Evolutionary conservation across 2,888 invertebrate species (phyloP), one percentile per base, ranked within the genome.

Genomic region (Chloroclysta siterata): DNA sequence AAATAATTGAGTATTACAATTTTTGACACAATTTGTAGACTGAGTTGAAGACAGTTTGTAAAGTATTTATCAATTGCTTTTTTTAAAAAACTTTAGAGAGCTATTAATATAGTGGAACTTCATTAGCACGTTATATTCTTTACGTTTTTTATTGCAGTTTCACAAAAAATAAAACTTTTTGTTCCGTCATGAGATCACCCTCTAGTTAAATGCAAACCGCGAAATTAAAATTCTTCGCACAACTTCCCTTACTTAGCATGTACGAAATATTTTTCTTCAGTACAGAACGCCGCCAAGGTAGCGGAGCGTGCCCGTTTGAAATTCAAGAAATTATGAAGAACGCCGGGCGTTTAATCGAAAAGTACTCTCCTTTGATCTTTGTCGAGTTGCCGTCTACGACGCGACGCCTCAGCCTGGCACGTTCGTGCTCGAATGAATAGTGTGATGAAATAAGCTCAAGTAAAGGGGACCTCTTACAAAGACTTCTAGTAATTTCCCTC

Each of bases 341-440:
- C 74, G 73, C 66, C 72, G 72, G 55, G 72, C 77, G 77, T 81
- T 80, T 82, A 80, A 83, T 82, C 77, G 77, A 80, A 80, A 81
- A 81, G 78, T 80, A 76, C 76, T 78, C 74, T 74, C 71, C 74
- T 82, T 80, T 81, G 81, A 82, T 82, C 79, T 80, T 78, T 77
- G 80, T 74, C 69, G 76, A 73, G 79, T 71, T 74, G 67, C 71
- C 68, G 74, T 71, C 76, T 74, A 67, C 69, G 71, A 75, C 72
- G 76, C 69, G 71, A 75, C 72, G 76, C 66, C 75, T 76, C 64
- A 57, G 74, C 62, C 73, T 71, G 72, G 71, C 73, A 75, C 72
- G 75, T 75, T 78, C 74, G 75, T 76, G 78, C 80, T 74, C 76
- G 68, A 73, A 75, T 76, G 73, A 76, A 76, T 78, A 74, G 74